Conservation (phyloP, 2,797 vertebrate species). For the Semaprochilodus insignis region DNA sequence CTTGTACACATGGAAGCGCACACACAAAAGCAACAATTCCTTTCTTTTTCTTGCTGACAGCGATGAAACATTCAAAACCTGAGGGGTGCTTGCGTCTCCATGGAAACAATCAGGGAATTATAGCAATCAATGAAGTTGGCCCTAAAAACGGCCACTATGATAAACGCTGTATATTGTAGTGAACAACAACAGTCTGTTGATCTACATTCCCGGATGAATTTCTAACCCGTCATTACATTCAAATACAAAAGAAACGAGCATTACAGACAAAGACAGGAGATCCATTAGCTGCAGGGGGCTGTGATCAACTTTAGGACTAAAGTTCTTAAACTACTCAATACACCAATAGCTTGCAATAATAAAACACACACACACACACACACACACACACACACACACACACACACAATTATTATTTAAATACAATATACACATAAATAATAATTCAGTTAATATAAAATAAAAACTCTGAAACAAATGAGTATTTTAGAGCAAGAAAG, state of each 20-base stretch:
- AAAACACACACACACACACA: too few species aligned
- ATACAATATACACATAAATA: too few species aligned
- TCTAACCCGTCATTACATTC: constrained; percentile 5
- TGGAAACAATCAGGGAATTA: constrained; percentile 49
- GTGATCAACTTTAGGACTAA: not conserved
- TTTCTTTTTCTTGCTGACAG: constrained; percentile 8
- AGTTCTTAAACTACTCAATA: too few species aligned
- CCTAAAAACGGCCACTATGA: constrained; percentile 24
- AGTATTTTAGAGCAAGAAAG: not conserved
- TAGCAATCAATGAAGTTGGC: constrained; percentile 30
- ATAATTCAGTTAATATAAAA: not conserved
- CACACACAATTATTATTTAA: too few species aligned
- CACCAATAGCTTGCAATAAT: too few species aligned
- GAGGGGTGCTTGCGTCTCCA: constrained; percentile 26
- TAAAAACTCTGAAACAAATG: not conserved
- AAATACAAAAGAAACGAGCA: not conserved
- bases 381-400: too few species aligned
- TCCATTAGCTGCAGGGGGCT: not conserved
- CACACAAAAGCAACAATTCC: not conserved
- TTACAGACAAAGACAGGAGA: not conserved
- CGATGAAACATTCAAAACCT: constrained; percentile 44
- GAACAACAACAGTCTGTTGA: constrained; percentile 7
- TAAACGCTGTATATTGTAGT: not conserved
- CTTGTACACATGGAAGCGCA: not conserved
- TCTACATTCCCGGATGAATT: not conserved